These are phyloP conservation scores for Tricholauxania praeusta DNA, from an alignment of 2,888 invertebrate species.

Conservation along the genomic window DNA sequence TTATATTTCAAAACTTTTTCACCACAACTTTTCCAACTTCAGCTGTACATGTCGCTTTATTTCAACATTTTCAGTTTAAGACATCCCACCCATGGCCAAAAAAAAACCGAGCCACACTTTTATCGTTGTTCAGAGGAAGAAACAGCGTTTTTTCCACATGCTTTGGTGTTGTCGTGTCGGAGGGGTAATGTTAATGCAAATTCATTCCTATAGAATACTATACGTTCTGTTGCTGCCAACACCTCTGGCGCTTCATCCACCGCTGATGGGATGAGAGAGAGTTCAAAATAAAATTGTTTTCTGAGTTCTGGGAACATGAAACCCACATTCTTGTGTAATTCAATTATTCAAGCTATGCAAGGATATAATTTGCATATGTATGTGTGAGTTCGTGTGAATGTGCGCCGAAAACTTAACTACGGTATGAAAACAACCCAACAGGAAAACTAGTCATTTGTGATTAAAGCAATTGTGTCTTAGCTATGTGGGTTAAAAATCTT, in stretches of 20 bases:
- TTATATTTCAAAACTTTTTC: conserved; percentile 6
- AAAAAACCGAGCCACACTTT: not conserved
- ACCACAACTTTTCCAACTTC: conserved; percentile 15
- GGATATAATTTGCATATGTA: conserved; percentile 14
- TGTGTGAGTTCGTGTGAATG: not conserved
- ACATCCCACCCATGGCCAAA: no score
- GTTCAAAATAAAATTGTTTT: conserved; percentile 33
- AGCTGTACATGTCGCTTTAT: not conserved
- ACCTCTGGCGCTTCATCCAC: not conserved
- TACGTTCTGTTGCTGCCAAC: not conserved
- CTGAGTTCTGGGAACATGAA: conserved; percentile 30
- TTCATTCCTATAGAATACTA: not conserved
- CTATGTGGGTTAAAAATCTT: no score
- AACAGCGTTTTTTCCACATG: not conserved
- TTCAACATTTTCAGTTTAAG: not conserved
- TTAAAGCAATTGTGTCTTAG: no score
- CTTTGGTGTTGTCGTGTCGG: not conserved
- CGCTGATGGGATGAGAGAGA: not conserved
- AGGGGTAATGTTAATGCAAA: conserved; percentile 7
- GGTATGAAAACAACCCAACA: no score
- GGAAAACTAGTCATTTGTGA: no score
- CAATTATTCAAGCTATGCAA: conserved; percentile 27
- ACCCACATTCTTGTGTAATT: conserved; percentile 29
- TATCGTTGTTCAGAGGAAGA: not conserved
- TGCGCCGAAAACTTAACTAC: no score